A percentile compares a stretch with the other conserved stretches of the same genome.
These are phyloP conservation scores for Hyphantria cunea DNA, from an alignment of 1,140 invertebrate species.

Conservation along the genomic window DNA sequence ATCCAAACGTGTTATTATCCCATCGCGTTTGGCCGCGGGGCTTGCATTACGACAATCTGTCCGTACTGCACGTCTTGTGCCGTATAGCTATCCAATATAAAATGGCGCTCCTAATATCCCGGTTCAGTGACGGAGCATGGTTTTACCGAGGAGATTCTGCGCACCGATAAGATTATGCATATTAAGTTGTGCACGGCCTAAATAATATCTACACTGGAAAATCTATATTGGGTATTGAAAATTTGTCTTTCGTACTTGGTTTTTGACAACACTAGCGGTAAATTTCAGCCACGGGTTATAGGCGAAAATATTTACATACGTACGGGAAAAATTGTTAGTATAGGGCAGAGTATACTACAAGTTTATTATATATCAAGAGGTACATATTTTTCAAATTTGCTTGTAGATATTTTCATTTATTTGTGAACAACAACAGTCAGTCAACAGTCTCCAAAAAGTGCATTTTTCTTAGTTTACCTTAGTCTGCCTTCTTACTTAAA, in stretches of 20 bases:
- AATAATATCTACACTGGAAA: conserved; percentile 76
- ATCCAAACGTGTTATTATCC: conserved; percentile 83
- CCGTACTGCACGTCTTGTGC: conserved; percentile 79
- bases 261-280: conserved; percentile 43
- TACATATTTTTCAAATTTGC: too few species aligned
- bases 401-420: too few species aligned
- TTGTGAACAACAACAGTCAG: too few species aligned
- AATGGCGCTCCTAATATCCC: conserved; percentile 80
- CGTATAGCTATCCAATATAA: conserved; percentile 80
- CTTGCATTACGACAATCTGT: conserved; percentile 81
- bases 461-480: too few species aligned
- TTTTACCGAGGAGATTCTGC: conserved; percentile 75
- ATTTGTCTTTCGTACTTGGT: conserved; percentile 48
- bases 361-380: too few species aligned
- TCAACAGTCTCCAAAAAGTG: too few species aligned
- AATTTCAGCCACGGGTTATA: conserved; percentile 30
- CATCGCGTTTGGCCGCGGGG: conserved; percentile 80
- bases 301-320: conserved; percentile 45
- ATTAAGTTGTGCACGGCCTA: conserved; percentile 78
- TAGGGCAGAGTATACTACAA: too few species aligned
- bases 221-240: conserved; percentile 48
- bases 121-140: conserved; percentile 70
- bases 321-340: background rate
- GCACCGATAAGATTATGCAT: conserved; percentile 80
- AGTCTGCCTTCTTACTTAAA: too few species aligned